These are phyloP conservation scores for Agrotis puta DNA, from an alignment of 2,888 invertebrate genomes.

Conservation along the genomic window DNA sequence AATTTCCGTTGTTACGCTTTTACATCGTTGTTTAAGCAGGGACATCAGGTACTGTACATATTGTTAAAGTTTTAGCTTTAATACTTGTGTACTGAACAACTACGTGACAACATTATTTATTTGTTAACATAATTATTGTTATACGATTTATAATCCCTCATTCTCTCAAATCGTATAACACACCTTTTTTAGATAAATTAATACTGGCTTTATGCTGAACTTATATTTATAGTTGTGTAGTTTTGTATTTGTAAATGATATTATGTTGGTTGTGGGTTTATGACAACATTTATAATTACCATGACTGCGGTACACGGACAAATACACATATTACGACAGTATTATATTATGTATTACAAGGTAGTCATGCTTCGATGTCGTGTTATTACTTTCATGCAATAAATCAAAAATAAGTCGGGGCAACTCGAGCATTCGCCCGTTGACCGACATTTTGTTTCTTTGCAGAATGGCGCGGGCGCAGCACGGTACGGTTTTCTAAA, in stretches of 20 bases:
- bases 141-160: slow-evolving; percentile 67
- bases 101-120: slow-evolving; percentile 70
- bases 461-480: slow-evolving; percentile 87
- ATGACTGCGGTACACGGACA: slow-evolving; percentile 72
- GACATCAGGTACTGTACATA: slow-evolving; percentile 77
- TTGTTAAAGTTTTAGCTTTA: slow-evolving; percentile 82
- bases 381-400: slow-evolving; percentile 80
- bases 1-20: slow-evolving; percentile 74
- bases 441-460: slow-evolving; percentile 86
- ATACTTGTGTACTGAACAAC: slow-evolving; percentile 72
- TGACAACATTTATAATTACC: slow-evolving; percentile 76
- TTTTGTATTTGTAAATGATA: slow-evolving; percentile 69
- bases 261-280: slow-evolving; percentile 71
- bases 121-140: slow-evolving; percentile 79
- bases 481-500: slow-evolving; percentile 79
- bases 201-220: slow-evolving; percentile 55
- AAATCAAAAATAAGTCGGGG: slow-evolving; percentile 77
- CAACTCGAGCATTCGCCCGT: slow-evolving; percentile 77
- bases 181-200: slow-evolving; percentile 53
- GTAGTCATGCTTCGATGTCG: slow-evolving; percentile 82
- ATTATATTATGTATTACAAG: slow-evolving; percentile 77
- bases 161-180: slow-evolving; percentile 63
- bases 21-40: slow-evolving; percentile 75
- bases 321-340: slow-evolving; percentile 70
- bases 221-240: slow-evolving; percentile 62